Evolutionary conservation across 2,113 vertebrate genomes (phyloP), one percentile per base, ranked within the genome.

Genomic region (Gymnorhina tibicen): DNA sequence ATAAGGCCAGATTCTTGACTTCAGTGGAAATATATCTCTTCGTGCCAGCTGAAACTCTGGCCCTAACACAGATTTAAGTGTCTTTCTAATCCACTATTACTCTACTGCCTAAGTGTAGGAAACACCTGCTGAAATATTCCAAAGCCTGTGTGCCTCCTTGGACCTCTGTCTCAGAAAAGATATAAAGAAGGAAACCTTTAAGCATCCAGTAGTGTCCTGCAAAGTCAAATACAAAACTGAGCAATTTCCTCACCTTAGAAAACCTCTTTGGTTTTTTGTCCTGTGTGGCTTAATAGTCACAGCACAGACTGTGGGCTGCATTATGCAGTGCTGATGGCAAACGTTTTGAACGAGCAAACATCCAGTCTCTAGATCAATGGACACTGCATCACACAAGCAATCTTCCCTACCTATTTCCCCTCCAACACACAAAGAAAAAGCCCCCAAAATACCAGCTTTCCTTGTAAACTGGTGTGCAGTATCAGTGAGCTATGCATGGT

Each of bases 21-120:
- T 92, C 59, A 90, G 10, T 93, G 85, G 92, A 96, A 97, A 91
- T 74, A 70, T 4, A 80, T 11, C 37, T 84, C 52, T 89, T 86
- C 1, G 5, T 67, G 85, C 79, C 87, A 94, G 79, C 39, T 92
- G 79, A 94, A 90, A 75, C 55, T 81, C 72, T 72, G 69, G 37
- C 68, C n/a, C 3, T 44, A 75, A 59, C 44, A 64, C 23, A 27
- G 39, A 70, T 63, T 63, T 92, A 47, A 47, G 24, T 52, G 60
- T 55, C 67, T 80, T 85, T 90, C 42, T 90, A 93, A 89, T 52
- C 41, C 60, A 15, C 44, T 93, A 10, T 70, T 87, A 80, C 22
- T 85, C 17, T 74, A 42, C 27, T 83, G 91, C 30, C 27, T 77
- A 77, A 81, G 64, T n/a, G 37, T 37, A 72, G 59, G 56, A 86